Conservation (phyloP, 2,797 vertebrate genomes). For the Arctocebus calabarensis region DNA sequence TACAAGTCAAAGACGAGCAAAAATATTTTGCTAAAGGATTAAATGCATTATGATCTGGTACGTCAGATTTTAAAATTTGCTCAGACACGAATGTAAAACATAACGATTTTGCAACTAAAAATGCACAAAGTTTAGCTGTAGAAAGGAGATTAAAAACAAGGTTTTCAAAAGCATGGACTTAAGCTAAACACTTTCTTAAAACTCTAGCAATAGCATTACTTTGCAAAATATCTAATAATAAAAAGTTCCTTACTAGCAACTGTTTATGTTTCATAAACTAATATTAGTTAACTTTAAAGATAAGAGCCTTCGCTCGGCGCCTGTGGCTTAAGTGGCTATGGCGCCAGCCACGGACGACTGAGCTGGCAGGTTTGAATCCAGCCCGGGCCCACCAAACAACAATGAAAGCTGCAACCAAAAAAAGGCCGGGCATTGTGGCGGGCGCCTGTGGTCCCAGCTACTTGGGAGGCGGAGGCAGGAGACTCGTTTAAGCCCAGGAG, state of each 20-base stretch:
- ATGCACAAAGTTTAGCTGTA: conserved; percentile 53
- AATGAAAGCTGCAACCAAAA: no score
- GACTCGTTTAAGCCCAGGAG: no score
- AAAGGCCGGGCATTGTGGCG: no score
- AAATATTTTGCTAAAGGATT: conserved; percentile 85
- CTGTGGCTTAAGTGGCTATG: no score
- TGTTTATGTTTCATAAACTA: conserved; percentile 4
- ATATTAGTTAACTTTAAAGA: conserved; percentile 61
- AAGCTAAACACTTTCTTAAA: conserved; percentile 56
- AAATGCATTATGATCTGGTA: conserved; percentile 76
- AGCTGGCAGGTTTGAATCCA: no score
- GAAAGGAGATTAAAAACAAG: conserved; percentile 56
- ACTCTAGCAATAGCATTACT: neutral
- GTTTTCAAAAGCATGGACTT: conserved; percentile 67
- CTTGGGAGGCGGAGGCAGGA: no score
- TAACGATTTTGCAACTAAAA: conserved; percentile 78
- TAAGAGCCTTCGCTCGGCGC: neutral
- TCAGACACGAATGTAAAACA: conserved; percentile 80
- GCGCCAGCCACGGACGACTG: no score
- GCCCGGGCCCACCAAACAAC: no score
- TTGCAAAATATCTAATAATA: conserved; percentile 65
- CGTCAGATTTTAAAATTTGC: conserved; percentile 83
- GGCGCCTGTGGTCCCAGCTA: no score
- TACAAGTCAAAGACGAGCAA: conserved; percentile 75
- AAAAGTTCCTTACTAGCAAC: neutral